Conservation (phyloP, 2,888 invertebrate species). For the Eucera pruinosa region DNA sequence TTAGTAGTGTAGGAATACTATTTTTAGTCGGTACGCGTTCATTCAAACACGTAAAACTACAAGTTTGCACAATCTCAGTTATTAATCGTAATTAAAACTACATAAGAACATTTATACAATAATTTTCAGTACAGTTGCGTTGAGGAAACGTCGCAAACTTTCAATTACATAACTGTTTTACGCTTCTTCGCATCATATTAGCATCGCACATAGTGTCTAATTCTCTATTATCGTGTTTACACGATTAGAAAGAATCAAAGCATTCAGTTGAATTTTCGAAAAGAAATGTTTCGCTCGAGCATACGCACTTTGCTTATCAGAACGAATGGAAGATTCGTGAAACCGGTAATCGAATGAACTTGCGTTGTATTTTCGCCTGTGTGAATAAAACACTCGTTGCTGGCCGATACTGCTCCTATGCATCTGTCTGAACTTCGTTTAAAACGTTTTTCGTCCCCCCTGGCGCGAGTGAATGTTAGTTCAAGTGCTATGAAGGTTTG, state of each 20-base stretch:
- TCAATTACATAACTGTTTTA: background rate
- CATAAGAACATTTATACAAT: too few species aligned
- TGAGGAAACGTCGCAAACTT: background rate
- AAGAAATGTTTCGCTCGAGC: background rate
- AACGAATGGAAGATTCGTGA: slow-evolving; percentile 30
- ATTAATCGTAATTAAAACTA: too few species aligned
- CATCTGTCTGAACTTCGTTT: slow-evolving; percentile 42
- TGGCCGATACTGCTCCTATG: slow-evolving; percentile 28
- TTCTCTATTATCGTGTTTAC: background rate
- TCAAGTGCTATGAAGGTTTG: slow-evolving; percentile 44
- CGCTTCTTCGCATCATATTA: background rate
- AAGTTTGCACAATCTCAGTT: too few species aligned
- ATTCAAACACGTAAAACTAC: too few species aligned
- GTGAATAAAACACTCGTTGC: slow-evolving; percentile 27
- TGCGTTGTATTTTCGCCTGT: slow-evolving; percentile 5
- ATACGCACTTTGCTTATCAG: slow-evolving; percentile 3
- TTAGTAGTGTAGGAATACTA: too few species aligned
- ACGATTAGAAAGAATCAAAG: background rate
- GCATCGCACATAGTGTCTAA: too few species aligned
- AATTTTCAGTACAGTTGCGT: too few species aligned
- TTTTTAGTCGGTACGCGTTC: too few species aligned
- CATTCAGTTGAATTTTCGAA: background rate
- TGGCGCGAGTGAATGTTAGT: slow-evolving; percentile 48
- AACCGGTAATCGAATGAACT: slow-evolving; percentile 31
- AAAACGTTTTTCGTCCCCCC: slow-evolving; percentile 21